Evolutionary conservation across 2,888 invertebrate genomes (phyloP).

Genomic region (Capitulum mitella): DNA sequence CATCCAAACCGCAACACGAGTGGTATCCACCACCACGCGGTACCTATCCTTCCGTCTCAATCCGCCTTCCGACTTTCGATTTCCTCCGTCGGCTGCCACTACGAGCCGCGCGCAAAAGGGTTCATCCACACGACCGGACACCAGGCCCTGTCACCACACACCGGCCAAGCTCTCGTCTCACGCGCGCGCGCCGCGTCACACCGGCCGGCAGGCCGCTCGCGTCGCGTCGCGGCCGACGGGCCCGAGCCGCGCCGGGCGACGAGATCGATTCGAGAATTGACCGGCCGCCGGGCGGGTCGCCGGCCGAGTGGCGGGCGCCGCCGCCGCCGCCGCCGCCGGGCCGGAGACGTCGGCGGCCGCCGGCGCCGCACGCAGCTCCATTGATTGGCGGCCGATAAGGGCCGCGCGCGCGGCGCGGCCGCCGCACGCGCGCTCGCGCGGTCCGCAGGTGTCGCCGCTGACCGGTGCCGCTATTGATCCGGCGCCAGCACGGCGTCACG

Average conservation of each 20-base stretch:
- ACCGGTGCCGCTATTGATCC: background rate
- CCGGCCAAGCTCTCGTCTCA: too few relatives aligned
- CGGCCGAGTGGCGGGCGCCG: constrained; percentile 39
- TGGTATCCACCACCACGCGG: too few relatives aligned
- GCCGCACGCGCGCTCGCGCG: background rate
- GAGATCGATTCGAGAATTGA: background rate
- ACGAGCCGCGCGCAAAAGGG: background rate
- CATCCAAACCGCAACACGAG: too few relatives aligned
- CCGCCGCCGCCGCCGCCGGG: background rate
- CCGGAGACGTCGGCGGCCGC: background rate
- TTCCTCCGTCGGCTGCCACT: background rate
- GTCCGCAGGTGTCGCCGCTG: background rate
- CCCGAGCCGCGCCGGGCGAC: background rate
- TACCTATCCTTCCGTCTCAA: too few relatives aligned
- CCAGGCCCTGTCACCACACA: too few relatives aligned
- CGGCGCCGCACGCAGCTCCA: constrained; percentile 33
- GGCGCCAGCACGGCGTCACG: too few relatives aligned
- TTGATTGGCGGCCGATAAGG: background rate
- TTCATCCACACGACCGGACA: too few relatives aligned
- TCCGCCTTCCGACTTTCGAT: too few relatives aligned
- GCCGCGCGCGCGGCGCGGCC: background rate
- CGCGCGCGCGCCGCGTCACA: background rate
- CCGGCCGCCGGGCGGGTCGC: constrained; percentile 32
- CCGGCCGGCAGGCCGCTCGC: background rate
- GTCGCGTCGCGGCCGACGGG: background rate